phyloP scores from a whole-genome alignment of 2,113 vertebrate genomes.

The Ctenodactylus gundi region DNA sequence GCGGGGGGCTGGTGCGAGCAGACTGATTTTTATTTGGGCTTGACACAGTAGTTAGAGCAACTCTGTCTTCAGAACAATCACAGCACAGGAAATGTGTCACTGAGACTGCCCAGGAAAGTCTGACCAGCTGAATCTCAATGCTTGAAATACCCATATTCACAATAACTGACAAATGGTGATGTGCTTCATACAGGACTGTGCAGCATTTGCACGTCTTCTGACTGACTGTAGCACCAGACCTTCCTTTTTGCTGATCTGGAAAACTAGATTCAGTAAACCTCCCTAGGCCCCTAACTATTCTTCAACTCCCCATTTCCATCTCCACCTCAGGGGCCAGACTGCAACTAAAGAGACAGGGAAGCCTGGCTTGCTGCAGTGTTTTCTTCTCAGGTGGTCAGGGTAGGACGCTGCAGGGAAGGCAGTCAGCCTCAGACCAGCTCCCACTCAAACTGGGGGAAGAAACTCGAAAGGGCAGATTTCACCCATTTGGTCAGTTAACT shows the following conservation, averaged over 20 bases:
- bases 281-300: background rate
- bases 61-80: slow-evolving; percentile 75
- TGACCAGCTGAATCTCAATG: slow-evolving; percentile 78
- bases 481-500: slow-evolving; percentile 14
- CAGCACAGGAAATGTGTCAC: slow-evolving; percentile 72
- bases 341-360: too few species aligned
- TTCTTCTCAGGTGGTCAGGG: background rate
- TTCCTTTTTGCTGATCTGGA: background rate
- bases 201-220: slow-evolving; percentile 59
- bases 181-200: slow-evolving; percentile 74
- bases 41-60: slow-evolving; percentile 79
- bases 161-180: slow-evolving; percentile 57
- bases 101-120: slow-evolving; percentile 68
- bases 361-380: too few species aligned
- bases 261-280: background rate
- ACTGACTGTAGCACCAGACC: slow-evolving; percentile 74
- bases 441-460: background rate
- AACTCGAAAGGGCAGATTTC: background rate
- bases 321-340: background rate
- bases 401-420: background rate
- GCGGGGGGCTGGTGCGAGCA: too few species aligned
- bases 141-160: slow-evolving; percentile 78
- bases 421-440: background rate
- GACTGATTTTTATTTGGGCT: slow-evolving; percentile 75
- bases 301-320: background rate